A percentile compares a stretch with the other conserved stretches of the same genome.
Evolutionary conservation across 2,113 vertebrate species (phyloP).

Genomic region (Coturnix japonica): DNA sequence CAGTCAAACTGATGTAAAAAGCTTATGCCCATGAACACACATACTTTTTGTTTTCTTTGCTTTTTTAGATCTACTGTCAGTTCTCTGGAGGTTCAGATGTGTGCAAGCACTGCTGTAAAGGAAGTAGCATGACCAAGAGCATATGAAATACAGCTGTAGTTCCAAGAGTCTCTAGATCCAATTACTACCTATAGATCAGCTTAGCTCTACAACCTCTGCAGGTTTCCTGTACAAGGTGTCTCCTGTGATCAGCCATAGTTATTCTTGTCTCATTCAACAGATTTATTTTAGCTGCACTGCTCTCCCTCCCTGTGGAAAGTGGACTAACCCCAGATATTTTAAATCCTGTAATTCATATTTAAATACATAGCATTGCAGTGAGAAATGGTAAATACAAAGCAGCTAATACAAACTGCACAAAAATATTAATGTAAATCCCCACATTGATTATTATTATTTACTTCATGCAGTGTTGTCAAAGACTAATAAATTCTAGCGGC

Average conservation of each 20-base stretch:
- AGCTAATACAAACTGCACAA: background rate
- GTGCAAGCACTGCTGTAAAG: background rate
- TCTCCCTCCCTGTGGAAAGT: background rate
- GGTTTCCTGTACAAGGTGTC: rapidly evolving
- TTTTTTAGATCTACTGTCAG: background rate
- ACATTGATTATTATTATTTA: background rate
- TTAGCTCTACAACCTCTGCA: background rate
- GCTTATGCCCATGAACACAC: background rate
- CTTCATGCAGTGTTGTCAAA: background rate
- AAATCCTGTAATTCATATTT: background rate
- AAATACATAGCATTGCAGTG: background rate
- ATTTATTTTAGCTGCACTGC: background rate
- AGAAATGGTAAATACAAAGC: background rate
- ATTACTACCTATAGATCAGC: rapidly evolving
- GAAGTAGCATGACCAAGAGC: background rate
- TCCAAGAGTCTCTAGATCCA: background rate
- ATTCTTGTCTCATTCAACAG: background rate
- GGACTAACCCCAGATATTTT: background rate
- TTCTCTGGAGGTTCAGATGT: background rate
- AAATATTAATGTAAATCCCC: background rate
- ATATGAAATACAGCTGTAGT: background rate
- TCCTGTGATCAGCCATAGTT: background rate
- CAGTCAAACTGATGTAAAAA: background rate
- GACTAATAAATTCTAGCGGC: background rate
- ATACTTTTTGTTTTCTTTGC: background rate